These are phyloP conservation scores for Cataglyphis rosenhaueri DNA, from an alignment of 2,888 invertebrate genomes.

Conservation along the genomic window DNA sequence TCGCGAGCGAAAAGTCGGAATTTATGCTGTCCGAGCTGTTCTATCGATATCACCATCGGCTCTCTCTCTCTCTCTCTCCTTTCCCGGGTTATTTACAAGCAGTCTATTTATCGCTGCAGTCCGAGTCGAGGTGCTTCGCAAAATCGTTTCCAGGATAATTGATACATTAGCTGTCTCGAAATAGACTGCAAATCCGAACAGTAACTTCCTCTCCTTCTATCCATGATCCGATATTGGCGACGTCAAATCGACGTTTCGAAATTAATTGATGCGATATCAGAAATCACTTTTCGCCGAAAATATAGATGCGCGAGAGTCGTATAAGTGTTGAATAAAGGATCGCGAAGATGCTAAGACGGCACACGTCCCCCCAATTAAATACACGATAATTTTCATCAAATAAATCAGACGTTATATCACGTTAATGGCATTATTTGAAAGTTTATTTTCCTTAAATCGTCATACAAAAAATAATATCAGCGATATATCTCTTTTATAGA, in stretches of 20 bases:
- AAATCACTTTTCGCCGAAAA: conserved; percentile 5
- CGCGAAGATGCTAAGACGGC: background rate
- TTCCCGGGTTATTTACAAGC: conserved; percentile 24
- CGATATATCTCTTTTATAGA: background rate
- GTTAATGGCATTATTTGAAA: background rate
- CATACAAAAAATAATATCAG: background rate
- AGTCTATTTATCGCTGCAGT: conserved; percentile 22
- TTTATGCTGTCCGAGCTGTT: conserved; percentile 44
- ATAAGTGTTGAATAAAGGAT: background rate
- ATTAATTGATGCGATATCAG: conserved; percentile 43
- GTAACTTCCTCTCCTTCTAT: background rate
- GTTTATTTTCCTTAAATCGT: background rate
- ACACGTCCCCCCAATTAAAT: background rate
- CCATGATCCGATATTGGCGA: background rate
- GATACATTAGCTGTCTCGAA: conserved; percentile 35
- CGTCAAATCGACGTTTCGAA: conserved; percentile 35
- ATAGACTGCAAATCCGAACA: conserved; percentile 5
- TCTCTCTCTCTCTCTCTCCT: background rate
- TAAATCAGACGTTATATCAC: background rate
- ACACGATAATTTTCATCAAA: background rate
- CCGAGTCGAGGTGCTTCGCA: conserved; percentile 19
- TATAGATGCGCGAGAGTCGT: conserved; percentile 1
- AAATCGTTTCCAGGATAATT: conserved; percentile 35
- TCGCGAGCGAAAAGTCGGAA: conserved; percentile 39
- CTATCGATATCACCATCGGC: conserved; percentile 13